Evolutionary conservation across 1,140 invertebrate genomes (phyloP), one percentile per base, ranked within the genome.

Genomic region (Euura lappo): DNA sequence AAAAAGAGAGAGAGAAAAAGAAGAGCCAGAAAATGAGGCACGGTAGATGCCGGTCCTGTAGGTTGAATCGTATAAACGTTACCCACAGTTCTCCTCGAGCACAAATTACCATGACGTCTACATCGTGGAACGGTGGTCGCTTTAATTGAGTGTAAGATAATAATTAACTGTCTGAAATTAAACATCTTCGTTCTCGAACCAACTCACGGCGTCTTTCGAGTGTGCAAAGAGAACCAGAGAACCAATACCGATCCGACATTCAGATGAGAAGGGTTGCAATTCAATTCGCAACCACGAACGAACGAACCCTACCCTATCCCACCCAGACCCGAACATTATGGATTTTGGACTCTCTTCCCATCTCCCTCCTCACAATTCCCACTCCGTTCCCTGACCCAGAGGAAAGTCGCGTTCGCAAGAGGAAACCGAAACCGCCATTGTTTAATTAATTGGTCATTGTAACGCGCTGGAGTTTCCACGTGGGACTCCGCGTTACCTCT

Each of bases 171-270:
- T 71, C 73, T 76, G 73, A 76, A 75, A 72, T 75, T 73, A 73
- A 76, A 72, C 72, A 71, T 66, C 71, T 72, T 71, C 70, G 67
- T 45, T 45, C 60, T 66, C 65, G 64, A 68, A 45, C 45, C 67
- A 28, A 28, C 28, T 28, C 28, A 28, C 28, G 28, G 28, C 28
- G 28, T 28, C 28, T 28, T 28, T 28, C 28, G 28, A 28, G 0
- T 28, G 28, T 28, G 28, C 28, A 28, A 28, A 28, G 28, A 28
- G 28, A 28, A 28, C 73, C 76, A 28, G 28, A 28, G 28, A 28
- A 28, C 73, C 76, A 77, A 80, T 76, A 75, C 68, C 79, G 77
- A 81, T 72, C 78, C 66, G 71, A 76, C 77, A 78, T 78, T 81
- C 78, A 75, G 74, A 73, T 76, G 74, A 71, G 47, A 68, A 74